phyloP scores from a whole-genome alignment of 2,888 invertebrate genomes.

The Drosophila peninsularis region DNA sequence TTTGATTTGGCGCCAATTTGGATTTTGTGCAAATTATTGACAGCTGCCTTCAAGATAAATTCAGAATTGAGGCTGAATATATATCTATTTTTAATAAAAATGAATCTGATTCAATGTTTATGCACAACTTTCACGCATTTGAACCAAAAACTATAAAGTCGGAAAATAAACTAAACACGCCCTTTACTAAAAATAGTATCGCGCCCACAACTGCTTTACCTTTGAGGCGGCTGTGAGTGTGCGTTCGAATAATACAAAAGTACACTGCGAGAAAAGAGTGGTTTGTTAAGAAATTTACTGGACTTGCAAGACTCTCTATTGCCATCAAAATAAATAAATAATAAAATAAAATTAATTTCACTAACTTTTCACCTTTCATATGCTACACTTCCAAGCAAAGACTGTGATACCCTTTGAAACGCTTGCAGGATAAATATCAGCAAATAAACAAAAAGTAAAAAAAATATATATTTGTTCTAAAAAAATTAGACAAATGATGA shows the following conservation, averaged over 20 bases:
- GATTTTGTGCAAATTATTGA: background rate
- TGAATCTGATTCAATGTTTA: slow-evolving; percentile 59
- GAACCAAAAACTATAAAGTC: slow-evolving; percentile 58
- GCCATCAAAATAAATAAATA: background rate
- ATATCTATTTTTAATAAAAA: slow-evolving; percentile 32
- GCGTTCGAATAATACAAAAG: slow-evolving; percentile 7
- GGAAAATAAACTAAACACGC: slow-evolving; percentile 67
- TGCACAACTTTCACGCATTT: slow-evolving; percentile 57
- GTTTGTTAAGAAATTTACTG: background rate
- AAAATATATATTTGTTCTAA: slow-evolving; percentile 25
- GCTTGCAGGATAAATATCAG: slow-evolving; percentile 39
- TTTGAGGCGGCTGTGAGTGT: slow-evolving; percentile 14
- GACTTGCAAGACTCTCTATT: background rate
- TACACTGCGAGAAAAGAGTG: slow-evolving; percentile 4
- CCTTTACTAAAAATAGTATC: slow-evolving; percentile 73
- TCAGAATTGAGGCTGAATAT: slow-evolving; percentile 3
- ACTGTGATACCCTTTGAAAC: background rate
- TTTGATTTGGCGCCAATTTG: slow-evolving; percentile 5
- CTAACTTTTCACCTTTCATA: background rate
- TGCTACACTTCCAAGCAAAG: background rate
- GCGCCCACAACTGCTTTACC: slow-evolving; percentile 21
- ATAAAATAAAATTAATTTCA: background rate
- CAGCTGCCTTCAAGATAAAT: background rate
- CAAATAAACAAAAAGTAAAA: slow-evolving; percentile 69
- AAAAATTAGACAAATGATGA: slow-evolving; percentile 78